Evolutionary conservation across 2,797 vertebrate genomes (phyloP), one percentile per base, ranked within the genome.

Genomic region (Lates japonicus): DNA sequence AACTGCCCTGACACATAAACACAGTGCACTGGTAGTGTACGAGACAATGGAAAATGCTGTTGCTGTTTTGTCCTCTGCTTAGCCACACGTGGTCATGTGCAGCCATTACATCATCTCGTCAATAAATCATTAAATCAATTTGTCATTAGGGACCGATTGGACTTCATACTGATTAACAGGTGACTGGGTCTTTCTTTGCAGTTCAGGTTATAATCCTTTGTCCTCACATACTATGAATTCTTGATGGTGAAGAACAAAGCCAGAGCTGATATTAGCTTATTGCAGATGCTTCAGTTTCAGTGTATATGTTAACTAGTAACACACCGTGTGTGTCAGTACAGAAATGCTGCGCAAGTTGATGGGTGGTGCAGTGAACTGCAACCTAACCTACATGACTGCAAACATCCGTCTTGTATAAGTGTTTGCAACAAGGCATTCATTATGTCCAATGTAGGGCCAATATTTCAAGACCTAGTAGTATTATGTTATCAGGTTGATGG

Each of bases 91-190:
- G 39, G 39, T 39, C 41, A 41, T 5, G 16, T 17, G 1, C 16
- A 39, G 22, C 8, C 41, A 48, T n/a, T n/a, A 11, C 20, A 51
- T n/a, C 13, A 2, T 33, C 31, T 22, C 61, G 14, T 74, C 51
- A 71, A 61, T 61, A 58, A 62, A 69, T 70, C 29, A 2, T n/a
- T 75, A 57, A 76, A 88, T 80, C 74, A 74, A 78, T 81, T 55
- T 0, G n/a, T 16, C 67, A 51, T 52, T 19, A 46, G 37, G 64
- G 35, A 58, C 35, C 52, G 12, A 8, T 11, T 19, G 66, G 49
- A 25, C 70, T 13, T 22, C 4, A 2, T 13, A 46, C 4, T 65
- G 48, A 66, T 76, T 57, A 74, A 66, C 39, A 66, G 62, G 61
- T 54, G 0, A 3, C 31, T 33, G 25, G 7, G 46, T 20, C 25